Base-by-base conservation (phyloP, 1,140 invertebrate species). In the Brachionus manjavacas region DNA sequence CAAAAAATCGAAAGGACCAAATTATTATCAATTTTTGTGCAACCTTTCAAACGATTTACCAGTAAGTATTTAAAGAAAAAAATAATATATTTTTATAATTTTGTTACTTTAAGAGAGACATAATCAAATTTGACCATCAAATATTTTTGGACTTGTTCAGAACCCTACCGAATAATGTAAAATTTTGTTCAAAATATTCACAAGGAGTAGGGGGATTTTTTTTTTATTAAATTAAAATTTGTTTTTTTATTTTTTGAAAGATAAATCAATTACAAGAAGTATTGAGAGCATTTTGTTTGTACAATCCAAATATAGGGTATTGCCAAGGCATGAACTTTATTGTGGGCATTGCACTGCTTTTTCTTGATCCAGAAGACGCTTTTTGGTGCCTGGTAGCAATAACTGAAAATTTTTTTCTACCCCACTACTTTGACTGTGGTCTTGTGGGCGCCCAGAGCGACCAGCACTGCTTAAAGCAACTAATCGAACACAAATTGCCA, bases 281-380 rank as follows among this genome's bases (percentile, higher is more conserved):
- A 3, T 85, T 91, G n/a, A 87, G 90, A 64, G 90, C 90, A 12
- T 91, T 89, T 87, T 91, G 90, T 86, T 87, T 91, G 23, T 90
- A 91, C 86, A 91, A 90, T 79, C 88, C 89, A 14, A 86, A 84
- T 3, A 86, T 91, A 52, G 91, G 91, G 9, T 91, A 91, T 85
- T 91, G 91, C 85, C 91, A 91, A 86, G 91, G 91, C 39, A 91
- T 91, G 91, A 91, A 91, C 86, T 91, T 91, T 86, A 88, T 91
- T 46, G 90, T 89, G 4, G 91, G 88, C n/a, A 90, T 91, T 85
- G 87, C 88, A 8, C 88, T 91, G 0, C 86, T 91, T 9, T 91
- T 91, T 85, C 87, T 91, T 85, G 88, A 90, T 78, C 87, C 90
- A 1, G 90, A 91, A 83, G 91, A 91, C 86, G 88, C 91, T 9